A percentile compares a stretch with the other conserved stretches of the same genome.
Evolutionary conservation across 2,113 vertebrate genomes (phyloP).

Genomic region (Numenius arquata): DNA sequence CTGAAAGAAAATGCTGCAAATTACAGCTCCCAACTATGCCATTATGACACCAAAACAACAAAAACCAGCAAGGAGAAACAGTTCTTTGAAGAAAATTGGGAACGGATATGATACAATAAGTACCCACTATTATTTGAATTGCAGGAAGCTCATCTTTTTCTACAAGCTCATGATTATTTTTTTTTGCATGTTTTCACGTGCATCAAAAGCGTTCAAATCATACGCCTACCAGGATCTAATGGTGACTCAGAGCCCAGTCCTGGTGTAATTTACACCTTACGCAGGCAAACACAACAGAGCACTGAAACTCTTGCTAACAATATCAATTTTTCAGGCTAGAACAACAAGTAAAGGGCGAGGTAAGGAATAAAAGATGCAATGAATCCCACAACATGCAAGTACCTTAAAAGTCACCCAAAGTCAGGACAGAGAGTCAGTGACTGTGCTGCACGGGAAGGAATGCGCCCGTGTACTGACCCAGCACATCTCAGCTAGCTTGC

Average conservation of each 20-base stretch:
- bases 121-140: not conserved
- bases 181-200: not conserved
- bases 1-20: not conserved
- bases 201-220: not conserved
- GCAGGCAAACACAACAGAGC: not conserved
- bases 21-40: not conserved
- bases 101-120: not conserved
- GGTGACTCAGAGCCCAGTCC: not conserved
- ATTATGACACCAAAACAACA: not conserved
- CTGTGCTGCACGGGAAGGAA: not conserved
- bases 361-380: not conserved
- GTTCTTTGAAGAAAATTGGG: not conserved
- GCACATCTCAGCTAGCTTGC: not conserved
- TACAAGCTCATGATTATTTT: not conserved
- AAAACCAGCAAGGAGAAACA: not conserved
- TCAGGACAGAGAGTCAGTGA: not conserved
- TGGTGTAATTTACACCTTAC: not conserved
- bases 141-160: not conserved
- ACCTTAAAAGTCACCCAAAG: not conserved
- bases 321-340: not conserved
- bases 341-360: not conserved
- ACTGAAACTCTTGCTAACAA: not conserved
- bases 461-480: accelerated
- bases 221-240: not conserved
- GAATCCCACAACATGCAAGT: not conserved